Conservation (phyloP, 2,888 invertebrate species). For the Dysmachus trigonus region DNA sequence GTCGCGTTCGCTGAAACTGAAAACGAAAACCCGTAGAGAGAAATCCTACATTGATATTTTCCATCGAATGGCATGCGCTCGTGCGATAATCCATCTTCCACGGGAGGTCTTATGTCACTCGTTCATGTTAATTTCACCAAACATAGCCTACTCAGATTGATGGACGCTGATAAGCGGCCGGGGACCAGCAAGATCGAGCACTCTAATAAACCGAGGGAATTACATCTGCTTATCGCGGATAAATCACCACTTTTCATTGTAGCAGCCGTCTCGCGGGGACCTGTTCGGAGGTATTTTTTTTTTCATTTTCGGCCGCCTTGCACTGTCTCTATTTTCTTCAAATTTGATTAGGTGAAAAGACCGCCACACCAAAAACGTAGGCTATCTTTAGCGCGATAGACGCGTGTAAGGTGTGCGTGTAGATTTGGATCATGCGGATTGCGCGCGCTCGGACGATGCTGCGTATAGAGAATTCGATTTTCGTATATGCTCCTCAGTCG, state of each 20-base stretch:
- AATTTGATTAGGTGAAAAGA: not conserved
- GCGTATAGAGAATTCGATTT: not conserved
- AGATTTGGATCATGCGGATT: not conserved
- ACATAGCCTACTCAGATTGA: conserved; percentile 39
- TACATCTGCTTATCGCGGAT: conserved; percentile 38
- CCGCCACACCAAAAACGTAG: not conserved
- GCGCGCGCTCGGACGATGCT: not conserved
- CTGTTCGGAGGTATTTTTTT: not conserved
- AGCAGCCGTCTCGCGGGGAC: not conserved
- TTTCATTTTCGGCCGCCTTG: not conserved
- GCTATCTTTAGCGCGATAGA: not conserved
- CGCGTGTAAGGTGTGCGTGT: not conserved
- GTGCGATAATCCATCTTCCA: conserved; percentile 35
- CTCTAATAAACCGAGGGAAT: conserved; percentile 39
- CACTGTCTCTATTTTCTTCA: not conserved
- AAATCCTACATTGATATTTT: not conserved
- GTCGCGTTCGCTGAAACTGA: not conserved
- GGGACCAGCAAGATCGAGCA: conserved; percentile 2
- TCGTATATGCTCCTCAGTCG: not conserved
- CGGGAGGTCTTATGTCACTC: conserved; percentile 42
- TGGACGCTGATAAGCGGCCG: conserved; percentile 12
- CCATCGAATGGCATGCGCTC: conserved; percentile 22
- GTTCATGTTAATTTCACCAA: conserved; percentile 41
- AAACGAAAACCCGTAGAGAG: not conserved
- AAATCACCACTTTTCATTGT: conserved; percentile 34